phyloP scores from a whole-genome alignment of 1,140 invertebrate genomes.

The Drosophila athabasca region DNA sequence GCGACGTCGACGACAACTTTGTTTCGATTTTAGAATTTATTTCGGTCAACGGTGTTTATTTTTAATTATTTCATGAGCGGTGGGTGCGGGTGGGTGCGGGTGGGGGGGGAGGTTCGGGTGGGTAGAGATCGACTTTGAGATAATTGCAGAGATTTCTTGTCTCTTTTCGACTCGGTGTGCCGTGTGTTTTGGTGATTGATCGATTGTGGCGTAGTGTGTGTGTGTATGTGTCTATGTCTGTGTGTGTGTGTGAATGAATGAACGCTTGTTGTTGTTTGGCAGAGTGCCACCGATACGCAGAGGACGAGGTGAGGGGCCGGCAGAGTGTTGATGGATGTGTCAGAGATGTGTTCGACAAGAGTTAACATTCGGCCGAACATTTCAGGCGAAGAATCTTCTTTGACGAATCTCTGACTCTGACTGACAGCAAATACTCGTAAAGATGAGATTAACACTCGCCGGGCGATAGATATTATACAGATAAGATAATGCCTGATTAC shows the following conservation, averaged over 20 bases:
- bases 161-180: slow-evolving; percentile 4
- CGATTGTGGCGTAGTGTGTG: slow-evolving; percentile 40
- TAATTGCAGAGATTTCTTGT: slow-evolving; percentile 44
- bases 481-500: slow-evolving; percentile 21
- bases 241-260: slow-evolving; percentile 21
- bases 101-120: neutral
- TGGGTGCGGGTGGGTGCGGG: neutral
- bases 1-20: slow-evolving; percentile 46
- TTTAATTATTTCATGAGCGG: slow-evolving; percentile 57
- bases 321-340: slow-evolving; percentile 52
- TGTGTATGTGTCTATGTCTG: slow-evolving; percentile 4
- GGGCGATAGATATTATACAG: slow-evolving; percentile 2
- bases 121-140: slow-evolving; percentile 37
- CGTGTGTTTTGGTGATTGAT: slow-evolving; percentile 52
- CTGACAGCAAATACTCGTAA: slow-evolving; percentile 12
- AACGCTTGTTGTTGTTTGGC: slow-evolving; percentile 15
- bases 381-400: neutral
- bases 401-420: too few species aligned
- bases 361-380: slow-evolving; percentile 37
- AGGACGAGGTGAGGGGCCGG: neutral
- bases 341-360: slow-evolving; percentile 54
- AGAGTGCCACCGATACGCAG: neutral
- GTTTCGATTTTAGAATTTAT: slow-evolving; percentile 70
- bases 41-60: slow-evolving; percentile 73
- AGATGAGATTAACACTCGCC: too few species aligned